A percentile compares a stretch with the other conserved stretches of the same genome.
These are phyloP conservation scores for Nasonovia ribisnigri DNA, from an alignment of 2,888 invertebrate genomes.

Conservation along the genomic window DNA sequence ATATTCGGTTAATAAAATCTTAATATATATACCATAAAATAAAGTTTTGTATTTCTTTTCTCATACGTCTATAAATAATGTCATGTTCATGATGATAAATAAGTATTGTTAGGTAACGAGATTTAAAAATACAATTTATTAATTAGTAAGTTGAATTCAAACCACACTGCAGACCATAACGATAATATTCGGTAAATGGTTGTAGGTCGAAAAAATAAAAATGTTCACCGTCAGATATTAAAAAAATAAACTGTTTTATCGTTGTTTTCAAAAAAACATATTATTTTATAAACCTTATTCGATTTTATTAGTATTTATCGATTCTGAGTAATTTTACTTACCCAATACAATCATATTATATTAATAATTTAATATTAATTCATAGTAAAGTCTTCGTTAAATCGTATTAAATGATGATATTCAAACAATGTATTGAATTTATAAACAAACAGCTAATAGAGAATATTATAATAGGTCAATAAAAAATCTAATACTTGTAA, in stretches of 20 bases:
- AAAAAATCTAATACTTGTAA: not conserved
- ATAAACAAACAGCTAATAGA: not conserved
- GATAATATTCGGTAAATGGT: not conserved
- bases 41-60: not conserved
- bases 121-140: not conserved
- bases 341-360: not conserved
- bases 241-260: not conserved
- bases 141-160: not conserved
- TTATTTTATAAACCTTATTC: not conserved
- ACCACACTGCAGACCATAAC: not conserved
- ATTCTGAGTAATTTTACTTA: not conserved
- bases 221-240: not conserved
- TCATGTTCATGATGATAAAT: not conserved
- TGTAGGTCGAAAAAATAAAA: not conserved
- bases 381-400: not conserved
- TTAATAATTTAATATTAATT: not conserved
- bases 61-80: no score
- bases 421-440: not conserved
- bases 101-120: not conserved
- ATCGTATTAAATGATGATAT: not conserved
- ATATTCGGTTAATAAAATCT: not conserved
- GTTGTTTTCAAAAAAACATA: not conserved
- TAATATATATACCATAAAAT: not conserved
- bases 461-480: not conserved
- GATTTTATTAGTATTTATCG: not conserved